A percentile compares a stretch with the other conserved stretches of the same genome.
Conservation (phyloP, 30 jellyfish, hydroid and myxozoan genomes). For the Chironex yamaguchii region DNA sequence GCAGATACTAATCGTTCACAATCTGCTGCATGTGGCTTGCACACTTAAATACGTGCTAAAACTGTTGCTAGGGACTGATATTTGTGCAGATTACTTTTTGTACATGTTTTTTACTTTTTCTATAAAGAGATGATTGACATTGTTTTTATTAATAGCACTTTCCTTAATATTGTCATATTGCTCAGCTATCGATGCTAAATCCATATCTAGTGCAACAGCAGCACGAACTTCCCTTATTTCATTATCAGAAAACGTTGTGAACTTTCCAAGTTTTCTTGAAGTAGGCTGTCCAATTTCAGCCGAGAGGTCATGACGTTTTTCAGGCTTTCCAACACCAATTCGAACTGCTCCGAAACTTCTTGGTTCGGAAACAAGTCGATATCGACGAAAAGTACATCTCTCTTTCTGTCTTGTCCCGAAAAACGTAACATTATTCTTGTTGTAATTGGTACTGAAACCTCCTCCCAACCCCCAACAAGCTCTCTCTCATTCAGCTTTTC, state of each 20-base stretch:
- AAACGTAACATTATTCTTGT: neutral
- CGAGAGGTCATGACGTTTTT: neutral
- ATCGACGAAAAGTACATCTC: neutral
- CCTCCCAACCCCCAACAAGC: constrained; percentile 36
- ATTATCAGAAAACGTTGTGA: constrained; percentile 20
- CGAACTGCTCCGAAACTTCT: constrained; percentile 16
- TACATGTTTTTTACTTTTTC: neutral
- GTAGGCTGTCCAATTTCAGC: constrained; percentile 5
- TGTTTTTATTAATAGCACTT: neutral
- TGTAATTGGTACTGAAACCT: neutral
- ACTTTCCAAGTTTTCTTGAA: neutral
- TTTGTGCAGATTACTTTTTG: neutral
- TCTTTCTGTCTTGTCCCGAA: constrained; percentile 35
- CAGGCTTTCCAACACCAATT: constrained; percentile 18
- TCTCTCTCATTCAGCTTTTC: constrained; percentile 8
- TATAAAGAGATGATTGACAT: neutral
- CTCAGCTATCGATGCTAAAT: neutral
- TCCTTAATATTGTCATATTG: neutral
- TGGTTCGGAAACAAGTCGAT: constrained; percentile 25
- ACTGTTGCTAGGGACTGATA: neutral
- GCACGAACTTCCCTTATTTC: constrained; percentile 22
- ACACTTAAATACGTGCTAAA: neutral
- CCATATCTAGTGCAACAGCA: constrained; percentile 22
- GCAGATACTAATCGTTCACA: constrained; percentile 28
- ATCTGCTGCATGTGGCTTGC: constrained; percentile 37